Percentiles rank a stretch among this genome's conserved stretches.
Conservation (phyloP, 1,140 invertebrate genomes). For the Chironomus striatipennis region DNA sequence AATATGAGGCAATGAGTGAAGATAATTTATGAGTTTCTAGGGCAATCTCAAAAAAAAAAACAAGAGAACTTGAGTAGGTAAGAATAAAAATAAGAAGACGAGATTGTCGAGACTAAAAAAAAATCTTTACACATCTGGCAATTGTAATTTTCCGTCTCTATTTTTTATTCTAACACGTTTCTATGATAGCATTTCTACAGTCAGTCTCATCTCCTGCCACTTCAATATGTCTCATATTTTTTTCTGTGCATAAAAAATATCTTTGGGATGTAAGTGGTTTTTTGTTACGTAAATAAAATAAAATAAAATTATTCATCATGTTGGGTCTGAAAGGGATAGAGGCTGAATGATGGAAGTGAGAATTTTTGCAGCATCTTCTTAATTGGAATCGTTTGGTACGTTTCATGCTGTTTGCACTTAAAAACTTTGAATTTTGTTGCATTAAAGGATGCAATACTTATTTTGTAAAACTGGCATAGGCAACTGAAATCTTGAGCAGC, state of each 20-base stretch:
- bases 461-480: no score
- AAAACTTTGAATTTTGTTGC: no score
- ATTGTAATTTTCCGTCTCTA: neutral
- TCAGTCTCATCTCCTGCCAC: neutral
- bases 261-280: constrained; percentile 1
- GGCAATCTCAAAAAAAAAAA: neutral
- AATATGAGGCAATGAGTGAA: neutral
- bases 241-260: neutral
- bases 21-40: constrained; percentile 1
- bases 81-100: no score
- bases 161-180: constrained; percentile 11
- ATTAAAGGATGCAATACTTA: no score
- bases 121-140: constrained; percentile 1
- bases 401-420: no score
- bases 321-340: neutral
- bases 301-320: neutral
- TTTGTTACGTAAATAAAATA: constrained; percentile 6
- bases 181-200: neutral
- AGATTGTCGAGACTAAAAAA: neutral
- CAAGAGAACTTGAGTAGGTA: neutral
- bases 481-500: no score
- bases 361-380: no score
- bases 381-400: no score
- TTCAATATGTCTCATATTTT: constrained; percentile 9
- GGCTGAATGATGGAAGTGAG: neutral